phyloP scores from a whole-genome alignment of 53 echinoderm and acorn worm species.

The Luidia sarsii region DNA sequence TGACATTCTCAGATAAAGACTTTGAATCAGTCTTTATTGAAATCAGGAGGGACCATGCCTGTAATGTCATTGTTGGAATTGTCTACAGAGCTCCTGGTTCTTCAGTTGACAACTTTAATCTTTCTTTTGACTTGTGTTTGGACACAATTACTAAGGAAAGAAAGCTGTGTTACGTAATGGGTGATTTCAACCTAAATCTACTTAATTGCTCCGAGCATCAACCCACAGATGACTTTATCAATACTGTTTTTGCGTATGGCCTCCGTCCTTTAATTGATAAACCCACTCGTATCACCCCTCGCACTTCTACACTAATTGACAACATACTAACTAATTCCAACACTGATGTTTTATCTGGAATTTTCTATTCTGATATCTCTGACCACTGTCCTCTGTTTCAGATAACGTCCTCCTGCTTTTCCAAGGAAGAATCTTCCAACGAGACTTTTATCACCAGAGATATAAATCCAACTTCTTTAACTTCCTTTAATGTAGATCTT shows the following conservation, averaged over 20 bases:
- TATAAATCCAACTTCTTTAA: too few species aligned
- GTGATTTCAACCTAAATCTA: too few species aligned
- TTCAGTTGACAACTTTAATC: neutral
- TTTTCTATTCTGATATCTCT: neutral
- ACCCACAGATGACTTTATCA: constrained; percentile 35
- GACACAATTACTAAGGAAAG: neutral
- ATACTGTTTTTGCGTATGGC: constrained; percentile 26
- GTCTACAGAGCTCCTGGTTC: constrained; percentile 28
- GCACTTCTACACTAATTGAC: too few species aligned
- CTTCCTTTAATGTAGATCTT: too few species aligned
- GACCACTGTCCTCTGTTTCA: constrained; percentile 20
- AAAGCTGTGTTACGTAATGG: too few species aligned
- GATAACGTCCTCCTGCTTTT: neutral
- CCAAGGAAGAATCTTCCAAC: too few species aligned
- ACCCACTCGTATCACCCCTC: too few species aligned
- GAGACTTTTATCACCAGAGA: too few species aligned
- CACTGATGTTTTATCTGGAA: neutral
- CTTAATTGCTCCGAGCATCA: too few species aligned
- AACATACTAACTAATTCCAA: constrained; percentile 46
- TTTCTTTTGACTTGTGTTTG: constrained; percentile 10
- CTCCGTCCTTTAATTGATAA: constrained; percentile 31
- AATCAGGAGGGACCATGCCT: neutral
- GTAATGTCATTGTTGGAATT: constrained; percentile 13
- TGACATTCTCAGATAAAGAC: neutral
- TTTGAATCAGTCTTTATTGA: constrained; percentile 3